These are phyloP conservation scores for Lottia gigantea DNA, from an alignment of 2,888 invertebrate genomes.

Conservation along the genomic window DNA sequence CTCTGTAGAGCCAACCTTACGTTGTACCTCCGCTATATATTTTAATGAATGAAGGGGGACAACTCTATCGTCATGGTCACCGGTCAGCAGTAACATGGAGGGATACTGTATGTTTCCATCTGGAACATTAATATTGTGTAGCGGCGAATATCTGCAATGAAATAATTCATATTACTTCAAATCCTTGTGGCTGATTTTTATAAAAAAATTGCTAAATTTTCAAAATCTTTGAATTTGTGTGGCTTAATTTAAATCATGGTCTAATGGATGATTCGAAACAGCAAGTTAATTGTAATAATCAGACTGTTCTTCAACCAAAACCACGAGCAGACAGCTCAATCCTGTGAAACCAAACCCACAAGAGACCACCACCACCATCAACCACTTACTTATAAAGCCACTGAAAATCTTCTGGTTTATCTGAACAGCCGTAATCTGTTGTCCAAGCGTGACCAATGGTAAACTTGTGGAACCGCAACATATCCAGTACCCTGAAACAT, in stretches of 20 bases:
- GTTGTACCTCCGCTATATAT: slow-evolving; percentile 90
- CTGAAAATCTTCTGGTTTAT: slow-evolving; percentile 84
- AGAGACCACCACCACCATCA: neutral
- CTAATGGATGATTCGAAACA: too few relatives aligned
- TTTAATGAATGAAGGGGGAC: slow-evolving; percentile 97
- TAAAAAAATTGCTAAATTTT: too few relatives aligned
- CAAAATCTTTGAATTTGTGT: too few relatives aligned
- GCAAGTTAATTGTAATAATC: too few relatives aligned
- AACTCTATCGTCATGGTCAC: slow-evolving; percentile 98
- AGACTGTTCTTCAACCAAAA: too few relatives aligned
- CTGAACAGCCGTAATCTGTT: slow-evolving; percentile 94
- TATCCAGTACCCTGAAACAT: slow-evolving; percentile 86
- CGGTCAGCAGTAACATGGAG: slow-evolving; percentile 89
- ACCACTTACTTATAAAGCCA: slow-evolving; percentile 70
- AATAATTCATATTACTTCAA: too few relatives aligned
- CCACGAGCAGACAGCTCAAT: too few relatives aligned
- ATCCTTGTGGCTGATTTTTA: too few relatives aligned
- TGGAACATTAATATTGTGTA: slow-evolving; percentile 88
- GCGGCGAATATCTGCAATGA: slow-evolving; percentile 82
- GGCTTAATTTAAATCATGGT: too few relatives aligned
- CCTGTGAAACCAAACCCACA: neutral
- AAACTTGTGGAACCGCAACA: slow-evolving; percentile 95
- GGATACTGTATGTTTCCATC: slow-evolving; percentile 79
- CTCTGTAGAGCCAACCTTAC: slow-evolving; percentile 74
- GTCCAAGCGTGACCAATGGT: slow-evolving; percentile 98